These are phyloP conservation scores for Drosophila subquinaria DNA, from an alignment of 2,888 invertebrate species.

Conservation along the genomic window DNA sequence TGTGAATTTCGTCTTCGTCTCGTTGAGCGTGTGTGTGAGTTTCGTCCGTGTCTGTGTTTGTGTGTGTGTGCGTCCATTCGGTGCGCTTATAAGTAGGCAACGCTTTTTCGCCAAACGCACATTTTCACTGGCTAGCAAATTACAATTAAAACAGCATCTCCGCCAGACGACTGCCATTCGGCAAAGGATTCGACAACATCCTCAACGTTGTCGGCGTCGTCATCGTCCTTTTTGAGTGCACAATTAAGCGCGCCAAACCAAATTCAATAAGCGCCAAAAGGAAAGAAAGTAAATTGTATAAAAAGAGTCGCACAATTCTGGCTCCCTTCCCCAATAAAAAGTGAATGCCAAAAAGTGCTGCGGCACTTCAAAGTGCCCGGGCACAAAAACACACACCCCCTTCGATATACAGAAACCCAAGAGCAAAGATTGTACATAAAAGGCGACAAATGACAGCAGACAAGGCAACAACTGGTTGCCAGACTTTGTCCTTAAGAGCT, in stretches of 20 bases:
- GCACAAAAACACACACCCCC: conserved; percentile 25
- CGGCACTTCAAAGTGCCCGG: conserved; percentile 58
- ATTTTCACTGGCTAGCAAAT: conserved; percentile 44
- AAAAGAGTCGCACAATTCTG: conserved; percentile 36
- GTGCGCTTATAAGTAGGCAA: conserved; percentile 55
- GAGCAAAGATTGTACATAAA: conserved; percentile 35
- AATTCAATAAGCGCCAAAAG: conserved; percentile 50
- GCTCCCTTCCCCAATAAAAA: conserved; percentile 35
- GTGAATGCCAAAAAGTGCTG: conserved; percentile 63
- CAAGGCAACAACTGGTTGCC: conserved; percentile 45
- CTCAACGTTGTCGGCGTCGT: conserved; percentile 3
- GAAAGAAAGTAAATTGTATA: conserved; percentile 7
- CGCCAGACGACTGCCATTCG: background rate
- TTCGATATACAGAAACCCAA: conserved; percentile 8
- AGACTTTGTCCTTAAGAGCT: conserved; percentile 36
- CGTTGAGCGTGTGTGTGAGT: conserved; percentile 19
- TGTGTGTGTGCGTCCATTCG: conserved; percentile 7
- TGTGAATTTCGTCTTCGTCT: conserved; percentile 31
- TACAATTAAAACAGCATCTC: conserved; percentile 13
- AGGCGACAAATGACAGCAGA: conserved; percentile 39
- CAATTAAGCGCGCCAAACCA: conserved; percentile 52
- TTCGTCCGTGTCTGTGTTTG: background rate
- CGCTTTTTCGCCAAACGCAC: conserved; percentile 30
- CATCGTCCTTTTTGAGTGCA: conserved; percentile 31
- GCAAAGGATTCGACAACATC: conserved; percentile 15